Percentiles rank a stretch among this genome's conserved stretches.
These are phyloP conservation scores for Cheilosia vulpina DNA, from an alignment of 2,888 invertebrate species.

Conservation along the genomic window DNA sequence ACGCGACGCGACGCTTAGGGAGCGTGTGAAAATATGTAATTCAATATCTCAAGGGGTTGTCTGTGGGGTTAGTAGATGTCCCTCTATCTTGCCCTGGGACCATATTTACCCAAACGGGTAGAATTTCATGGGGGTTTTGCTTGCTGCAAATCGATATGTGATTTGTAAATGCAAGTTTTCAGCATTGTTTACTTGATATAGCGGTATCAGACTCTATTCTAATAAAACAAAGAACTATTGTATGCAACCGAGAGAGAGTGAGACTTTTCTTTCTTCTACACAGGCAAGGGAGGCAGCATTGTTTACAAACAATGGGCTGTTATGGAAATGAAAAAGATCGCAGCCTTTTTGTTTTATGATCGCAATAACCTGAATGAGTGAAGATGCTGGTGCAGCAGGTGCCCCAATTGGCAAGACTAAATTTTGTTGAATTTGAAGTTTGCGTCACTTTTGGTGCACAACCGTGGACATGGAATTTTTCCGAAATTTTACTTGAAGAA, in stretches of 20 bases:
- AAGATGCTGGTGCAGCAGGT: slow-evolving; percentile 13
- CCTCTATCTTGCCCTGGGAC: neutral
- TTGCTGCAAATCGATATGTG: slow-evolving; percentile 32
- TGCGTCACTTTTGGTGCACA: too few species aligned
- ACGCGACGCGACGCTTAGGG: slow-evolving; percentile 13
- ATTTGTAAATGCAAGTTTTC: slow-evolving; percentile 30
- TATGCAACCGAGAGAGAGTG: neutral
- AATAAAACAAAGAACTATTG: slow-evolving; percentile 32
- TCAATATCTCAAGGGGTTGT: slow-evolving; percentile 59
- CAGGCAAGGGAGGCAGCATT: slow-evolving; percentile 4
- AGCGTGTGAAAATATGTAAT: slow-evolving; percentile 70
- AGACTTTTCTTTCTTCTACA: slow-evolving; percentile 20
- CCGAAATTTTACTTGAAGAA: too few species aligned
- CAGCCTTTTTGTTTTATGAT: slow-evolving; percentile 6
- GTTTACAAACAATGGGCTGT: slow-evolving; percentile 38
- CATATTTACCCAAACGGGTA: slow-evolving; percentile 7
- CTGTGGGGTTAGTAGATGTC: slow-evolving; percentile 43
- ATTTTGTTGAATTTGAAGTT: neutral
- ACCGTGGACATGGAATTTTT: too few species aligned
- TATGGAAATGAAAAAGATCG: slow-evolving; percentile 12
- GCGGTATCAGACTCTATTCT: neutral
- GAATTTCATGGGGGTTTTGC: slow-evolving; percentile 10
- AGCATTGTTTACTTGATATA: slow-evolving; percentile 15
- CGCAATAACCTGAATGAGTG: slow-evolving; percentile 16
- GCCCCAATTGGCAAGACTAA: neutral